Percentiles rank a stretch among this genome's conserved stretches.
Conservation (phyloP, 2,888 invertebrate species). For the Idaea aversata region DNA sequence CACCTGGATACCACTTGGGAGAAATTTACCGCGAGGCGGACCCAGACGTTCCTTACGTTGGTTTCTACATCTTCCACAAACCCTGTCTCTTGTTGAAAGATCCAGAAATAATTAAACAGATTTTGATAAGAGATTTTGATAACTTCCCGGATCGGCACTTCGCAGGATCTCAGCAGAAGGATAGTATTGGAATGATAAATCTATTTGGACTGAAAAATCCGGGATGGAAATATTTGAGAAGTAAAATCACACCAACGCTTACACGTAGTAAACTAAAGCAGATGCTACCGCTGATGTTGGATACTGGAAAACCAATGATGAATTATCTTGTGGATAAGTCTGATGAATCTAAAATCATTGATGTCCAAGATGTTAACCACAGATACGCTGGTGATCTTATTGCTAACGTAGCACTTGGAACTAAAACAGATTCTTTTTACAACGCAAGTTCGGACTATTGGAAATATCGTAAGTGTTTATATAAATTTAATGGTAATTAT, state of each 20-base stretch:
- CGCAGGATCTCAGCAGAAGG: slow-evolving; percentile 31
- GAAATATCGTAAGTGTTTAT: slow-evolving; percentile 30
- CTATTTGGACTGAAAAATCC: slow-evolving; percentile 35
- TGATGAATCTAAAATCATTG: slow-evolving; percentile 6
- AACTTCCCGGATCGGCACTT: slow-evolving; percentile 34
- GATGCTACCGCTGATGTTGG: slow-evolving; percentile 32
- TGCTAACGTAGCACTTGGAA: slow-evolving; percentile 33
- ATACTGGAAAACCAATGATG: slow-evolving; percentile 31
- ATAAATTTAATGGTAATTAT: neutral
- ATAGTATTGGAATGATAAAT: slow-evolving; percentile 36
- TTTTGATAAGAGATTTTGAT: slow-evolving; percentile 30
- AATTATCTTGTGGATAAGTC: slow-evolving; percentile 11
- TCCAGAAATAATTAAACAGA: slow-evolving; percentile 34
- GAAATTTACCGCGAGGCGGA: slow-evolving; percentile 10
- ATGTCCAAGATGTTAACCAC: slow-evolving; percentile 29
- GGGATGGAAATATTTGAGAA: slow-evolving; percentile 34
- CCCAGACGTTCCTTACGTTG: slow-evolving; percentile 24
- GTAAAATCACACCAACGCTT: slow-evolving; percentile 30
- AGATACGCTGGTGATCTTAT: slow-evolving; percentile 35
- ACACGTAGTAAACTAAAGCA: slow-evolving; percentile 27
- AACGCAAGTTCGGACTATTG: slow-evolving; percentile 29
- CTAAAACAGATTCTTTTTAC: slow-evolving; percentile 29
- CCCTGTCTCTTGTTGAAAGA: slow-evolving; percentile 35
- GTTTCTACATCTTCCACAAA: slow-evolving; percentile 38
- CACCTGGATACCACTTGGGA: slow-evolving; percentile 34